Evolutionary conservation across 2,888 invertebrate species (phyloP), one percentile per base, ranked within the genome.

Genomic region (Apomyelois bistriatella): DNA sequence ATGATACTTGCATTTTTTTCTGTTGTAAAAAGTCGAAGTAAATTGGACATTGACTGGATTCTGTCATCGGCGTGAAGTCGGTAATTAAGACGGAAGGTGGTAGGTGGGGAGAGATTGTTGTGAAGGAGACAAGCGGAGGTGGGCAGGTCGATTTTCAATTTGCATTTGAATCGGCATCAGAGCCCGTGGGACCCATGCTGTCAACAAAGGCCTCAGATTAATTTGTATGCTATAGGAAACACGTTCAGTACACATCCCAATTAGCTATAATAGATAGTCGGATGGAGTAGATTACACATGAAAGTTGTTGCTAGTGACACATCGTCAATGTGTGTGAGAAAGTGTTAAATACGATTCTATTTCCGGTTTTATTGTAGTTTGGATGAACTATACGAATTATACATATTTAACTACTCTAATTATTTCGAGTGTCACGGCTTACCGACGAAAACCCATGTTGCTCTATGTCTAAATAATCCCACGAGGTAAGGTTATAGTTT

Each of bases 161-260:
- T 78, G 69, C 78, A 76, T 79, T 73, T 76, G 74, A 79, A 79
- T 78, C 63, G 68, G 59, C 58, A 61, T 52, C 60, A 57, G 63
- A 59, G 59, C 59, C 61, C 63, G 58, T 52, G 63, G 58, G 64
- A 56, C 59, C 56, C 58, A 51, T 56, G 59, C 58, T 58, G 59
- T 61, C 68, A 69, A 75, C 69, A 72, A 70, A 68, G 65, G 61
- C 64, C 59, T 54, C 53, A 65, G 65, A 75, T 71, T 68, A 68
- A 76, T 76, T 73, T 69, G 68, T 64, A 66, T 73, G 72, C 72
- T 65, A 61, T 66, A 61, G 61, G 58, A 59, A 59, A 62, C 60
- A 55, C 57, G 58, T 53, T 62, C 58, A 59, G 56, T 57, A 62
- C 49, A 43, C 54, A 54, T 46, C 47, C 53, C 32, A 48, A 54